A percentile compares a stretch with the other conserved stretches of the same genome.
Evolutionary conservation across 2,888 invertebrate genomes (phyloP).

Genomic region (Punctoribates punctum): DNA sequence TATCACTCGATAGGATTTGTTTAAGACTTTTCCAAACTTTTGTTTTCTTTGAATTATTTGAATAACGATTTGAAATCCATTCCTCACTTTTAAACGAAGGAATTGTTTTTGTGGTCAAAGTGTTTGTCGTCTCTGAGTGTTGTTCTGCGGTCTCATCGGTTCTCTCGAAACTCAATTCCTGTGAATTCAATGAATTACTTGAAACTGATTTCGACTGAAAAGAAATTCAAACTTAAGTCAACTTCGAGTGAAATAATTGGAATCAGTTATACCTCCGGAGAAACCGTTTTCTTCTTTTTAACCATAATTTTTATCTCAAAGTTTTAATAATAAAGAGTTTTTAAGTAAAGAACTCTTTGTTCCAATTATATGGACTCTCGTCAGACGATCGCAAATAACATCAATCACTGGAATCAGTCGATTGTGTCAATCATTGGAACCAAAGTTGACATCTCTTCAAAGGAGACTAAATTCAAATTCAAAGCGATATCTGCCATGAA

Average conservation of each 20-base stretch:
- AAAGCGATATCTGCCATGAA: background rate
- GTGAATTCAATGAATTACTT: background rate
- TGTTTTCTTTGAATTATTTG: constrained; percentile 20
- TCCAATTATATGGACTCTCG: background rate
- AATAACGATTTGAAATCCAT: background rate
- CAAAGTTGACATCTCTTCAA: background rate
- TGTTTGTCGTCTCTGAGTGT: background rate
- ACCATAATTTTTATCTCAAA: background rate
- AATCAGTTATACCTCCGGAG: constrained; percentile 11
- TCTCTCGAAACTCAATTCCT: background rate
- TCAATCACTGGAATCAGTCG: background rate
- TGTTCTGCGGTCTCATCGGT: background rate
- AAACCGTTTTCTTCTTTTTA: constrained; percentile 25
- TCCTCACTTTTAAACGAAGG: constrained; percentile 6
- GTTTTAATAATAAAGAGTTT: too few species aligned
- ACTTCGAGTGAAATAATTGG: too few species aligned
- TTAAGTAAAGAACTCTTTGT: too few species aligned
- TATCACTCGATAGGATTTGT: constrained; percentile 19
- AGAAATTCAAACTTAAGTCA: background rate
- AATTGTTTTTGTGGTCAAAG: background rate
- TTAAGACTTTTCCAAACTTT: constrained; percentile 27
- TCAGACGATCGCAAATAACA: background rate
- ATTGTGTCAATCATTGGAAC: background rate
- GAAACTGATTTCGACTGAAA: background rate
- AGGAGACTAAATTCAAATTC: background rate